Base-by-base conservation (phyloP, 2,797 vertebrate genomes). In the Poeciliopsis infans region DNA sequence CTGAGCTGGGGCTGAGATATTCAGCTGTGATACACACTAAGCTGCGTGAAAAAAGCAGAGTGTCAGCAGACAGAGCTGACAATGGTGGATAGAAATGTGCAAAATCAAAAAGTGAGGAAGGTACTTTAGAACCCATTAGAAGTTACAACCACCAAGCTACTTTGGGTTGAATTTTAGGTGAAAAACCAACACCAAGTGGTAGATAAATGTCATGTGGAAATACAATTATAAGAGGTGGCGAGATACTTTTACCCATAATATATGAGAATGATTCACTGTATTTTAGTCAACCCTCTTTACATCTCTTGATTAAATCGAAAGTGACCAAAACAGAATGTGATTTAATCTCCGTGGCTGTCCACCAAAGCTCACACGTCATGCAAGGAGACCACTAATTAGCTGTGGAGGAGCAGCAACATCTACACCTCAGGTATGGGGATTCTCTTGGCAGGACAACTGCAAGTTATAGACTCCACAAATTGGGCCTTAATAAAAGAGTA, bases 11-110 rank as follows among this genome's bases (percentile, higher is more conserved):
- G 61, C 73, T 73, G 80, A 75, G 79, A 88, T 78, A 66, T 80
- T 83, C 79, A 84, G 82, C 86, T 90, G 88, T 86, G 85, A 93
- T 83, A 80, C 88, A 83, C 86, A 88, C 33, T 85, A 89, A 78
- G 76, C 85, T 49, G 79, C 25, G 87, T 85, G 90, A 83, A 61
- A 91, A 85, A 83, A 77, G 76, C 87, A 55, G 72, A 87, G 85
- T 79, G 89, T 87, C 78, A 83, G 77, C 23, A 69, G 11, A 84
- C 7, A 70, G 46, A n/a, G 83, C 39, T 12, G 72, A 84, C 57
- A 77, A 81, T 76, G 70, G 82, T 79, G 77, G 75, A 72, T 64
- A 39, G 4, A 75, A 85, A 91, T 39, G 84, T 88, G 86, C 79
- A 77, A 86, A 85, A 78, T 79, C 36, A 82, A 78, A 81, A 64